Conservation (phyloP, 2,113 vertebrate genomes). For the Antechinus flavipes region DNA sequence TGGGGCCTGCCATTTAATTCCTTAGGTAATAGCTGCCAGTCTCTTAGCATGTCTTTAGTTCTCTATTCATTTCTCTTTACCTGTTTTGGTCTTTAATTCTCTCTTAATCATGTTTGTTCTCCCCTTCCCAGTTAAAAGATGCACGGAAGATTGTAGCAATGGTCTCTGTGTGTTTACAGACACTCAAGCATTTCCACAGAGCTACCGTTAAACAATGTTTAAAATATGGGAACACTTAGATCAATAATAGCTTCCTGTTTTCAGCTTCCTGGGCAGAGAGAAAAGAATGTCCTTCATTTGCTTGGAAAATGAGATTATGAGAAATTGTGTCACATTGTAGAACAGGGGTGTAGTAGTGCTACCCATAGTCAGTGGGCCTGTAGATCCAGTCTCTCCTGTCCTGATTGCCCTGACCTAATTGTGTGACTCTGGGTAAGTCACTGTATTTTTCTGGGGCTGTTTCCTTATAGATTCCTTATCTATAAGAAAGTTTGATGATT, state of each 20-base stretch:
- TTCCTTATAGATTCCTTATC: background rate
- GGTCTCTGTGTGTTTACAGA: background rate
- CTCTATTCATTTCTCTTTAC: background rate
- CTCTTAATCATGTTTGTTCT: background rate
- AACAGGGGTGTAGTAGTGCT: background rate
- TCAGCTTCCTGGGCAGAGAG: background rate
- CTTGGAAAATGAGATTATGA: background rate
- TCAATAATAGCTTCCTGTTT: background rate
- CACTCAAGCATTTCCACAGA: background rate
- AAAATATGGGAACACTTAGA: background rate
- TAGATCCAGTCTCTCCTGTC: background rate
- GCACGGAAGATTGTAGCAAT: background rate
- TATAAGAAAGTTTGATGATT: background rate
- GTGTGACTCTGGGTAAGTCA: no score
- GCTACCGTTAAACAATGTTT: background rate
- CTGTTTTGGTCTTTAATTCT: background rate
- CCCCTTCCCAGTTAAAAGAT: background rate
- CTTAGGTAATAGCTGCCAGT: background rate
- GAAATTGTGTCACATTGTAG: background rate
- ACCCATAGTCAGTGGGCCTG: background rate
- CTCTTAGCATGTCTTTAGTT: background rate
- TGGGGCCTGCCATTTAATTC: background rate
- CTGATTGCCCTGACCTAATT: no score
- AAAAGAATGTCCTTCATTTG: background rate
- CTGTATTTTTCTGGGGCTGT: background rate